Base-by-base conservation (phyloP, 2,888 invertebrate species). In the Dexiosoma caninum region DNA sequence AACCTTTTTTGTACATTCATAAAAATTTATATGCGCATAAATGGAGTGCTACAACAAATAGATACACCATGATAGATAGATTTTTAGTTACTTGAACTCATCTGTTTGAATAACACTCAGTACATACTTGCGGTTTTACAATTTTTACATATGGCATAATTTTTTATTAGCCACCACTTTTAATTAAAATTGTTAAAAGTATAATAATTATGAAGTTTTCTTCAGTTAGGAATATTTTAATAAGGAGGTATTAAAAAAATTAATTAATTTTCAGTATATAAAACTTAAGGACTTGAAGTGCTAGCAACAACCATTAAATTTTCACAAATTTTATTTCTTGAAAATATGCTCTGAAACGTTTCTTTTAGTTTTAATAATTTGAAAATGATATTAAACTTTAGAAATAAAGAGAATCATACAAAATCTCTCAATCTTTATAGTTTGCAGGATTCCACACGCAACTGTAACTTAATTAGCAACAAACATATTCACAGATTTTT, bases 101-200 rank as follows among this genome's bases (percentile, higher is more conserved):
- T 81, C 81, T 81, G 81, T 49, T 53, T 69, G 35, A 72, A 81
- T 81, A 67, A 72, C 57, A 9, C 6, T 32, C 19, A 27, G 27
- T 44, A 7, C 57, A 44, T 44, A 72, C 57, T 81, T 81, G 81
- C 76, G 81, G 81, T 81, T 76, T 67, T 23, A 75, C 75, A 75
- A 55, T 71, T 75, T 67, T 76, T 76, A 67, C 80, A 80, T 77
- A 77, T 81, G 81, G 42, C 64, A 72, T n/a, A 8, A 79, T 79
- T 66, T 78, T 3, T 7, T 51, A 53, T 16, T n/a, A 30, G 30
- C 40, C 40, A 40, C 51, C 66, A 51, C 27, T 30, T 32, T 32
- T 53, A 16, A 30, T 55, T 55, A 12, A 55, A 55, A 35, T n/a
- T 57, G 0, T 5, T 19, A 57, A 37, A 37, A 37, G 12, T 2